Evolutionary conservation across 2,797 vertebrate species (phyloP).

Genomic region (Kryptolebias ocellatus): DNA sequence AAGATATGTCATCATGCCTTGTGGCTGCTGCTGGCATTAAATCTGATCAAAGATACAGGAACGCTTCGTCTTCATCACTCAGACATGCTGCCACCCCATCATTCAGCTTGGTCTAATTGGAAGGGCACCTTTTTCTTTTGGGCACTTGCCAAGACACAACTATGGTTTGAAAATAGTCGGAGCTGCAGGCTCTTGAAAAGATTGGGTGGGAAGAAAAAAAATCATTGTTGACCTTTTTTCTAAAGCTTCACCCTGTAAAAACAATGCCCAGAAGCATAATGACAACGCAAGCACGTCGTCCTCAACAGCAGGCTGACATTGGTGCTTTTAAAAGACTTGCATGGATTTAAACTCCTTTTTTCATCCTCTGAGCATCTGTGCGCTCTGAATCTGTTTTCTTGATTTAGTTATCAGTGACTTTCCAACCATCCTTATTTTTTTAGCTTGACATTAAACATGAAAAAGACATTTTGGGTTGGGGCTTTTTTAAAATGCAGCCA

Average conservation of each 20-base stretch:
- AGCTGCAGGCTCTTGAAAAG: slow-evolving; percentile 51
- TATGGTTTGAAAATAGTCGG: slow-evolving; percentile 61
- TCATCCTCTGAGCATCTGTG: slow-evolving; percentile 10
- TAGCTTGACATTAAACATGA: background rate
- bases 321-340: slow-evolving; percentile 27
- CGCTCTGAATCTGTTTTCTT: background rate
- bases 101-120: slow-evolving; percentile 30
- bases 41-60: slow-evolving; percentile 28
- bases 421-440: background rate
- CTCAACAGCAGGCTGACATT: slow-evolving; percentile 26
- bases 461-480: background rate
- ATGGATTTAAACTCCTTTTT: slow-evolving; percentile 1
- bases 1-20: slow-evolving; percentile 17
- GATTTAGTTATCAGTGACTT: background rate
- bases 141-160: slow-evolving; percentile 63
- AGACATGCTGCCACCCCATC: slow-evolving; percentile 49
- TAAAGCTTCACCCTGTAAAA: slow-evolving; percentile 51
- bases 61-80: slow-evolving; percentile 7
- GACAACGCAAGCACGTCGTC: slow-evolving; percentile 45
- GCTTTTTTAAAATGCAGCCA: slow-evolving; percentile 15
- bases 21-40: slow-evolving; percentile 29
- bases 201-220: slow-evolving; percentile 21
- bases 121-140: slow-evolving; percentile 64
- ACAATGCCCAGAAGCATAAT: slow-evolving; percentile 53
- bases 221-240: slow-evolving; percentile 54